phyloP scores from a whole-genome alignment of 2,888 invertebrate species.

The Agrotis ipsilon region DNA sequence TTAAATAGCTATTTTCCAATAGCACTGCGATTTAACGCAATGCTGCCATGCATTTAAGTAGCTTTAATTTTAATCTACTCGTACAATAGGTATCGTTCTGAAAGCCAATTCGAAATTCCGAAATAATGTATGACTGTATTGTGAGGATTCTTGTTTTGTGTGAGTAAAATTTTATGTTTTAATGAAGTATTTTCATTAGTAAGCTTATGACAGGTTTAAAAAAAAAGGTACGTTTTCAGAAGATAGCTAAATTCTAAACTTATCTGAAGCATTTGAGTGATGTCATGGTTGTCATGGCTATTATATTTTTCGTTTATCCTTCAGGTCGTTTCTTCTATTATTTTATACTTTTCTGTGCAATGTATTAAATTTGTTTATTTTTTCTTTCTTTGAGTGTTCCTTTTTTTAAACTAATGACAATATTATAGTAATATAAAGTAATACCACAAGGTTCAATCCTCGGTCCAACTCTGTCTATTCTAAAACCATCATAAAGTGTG shows the following conservation, averaged over 20 bases:
- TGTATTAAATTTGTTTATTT: too few species aligned
- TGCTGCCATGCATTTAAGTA: conserved; percentile 31
- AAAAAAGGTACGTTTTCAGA: too few species aligned
- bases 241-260: background rate
- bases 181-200: background rate
- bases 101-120: background rate
- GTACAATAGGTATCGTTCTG: conserved; percentile 1
- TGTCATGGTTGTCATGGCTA: background rate
- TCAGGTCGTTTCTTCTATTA: background rate
- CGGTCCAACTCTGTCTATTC: background rate
- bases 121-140: background rate
- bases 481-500: background rate
- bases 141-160: background rate
- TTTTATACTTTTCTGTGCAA: background rate
- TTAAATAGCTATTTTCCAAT: conserved; percentile 39
- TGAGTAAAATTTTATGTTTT: background rate
- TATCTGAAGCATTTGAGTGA: background rate
- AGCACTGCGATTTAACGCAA: conserved; percentile 33
- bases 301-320: background rate
- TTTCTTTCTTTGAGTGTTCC: too few species aligned
- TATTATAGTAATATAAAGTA: background rate
- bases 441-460: background rate
- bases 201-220: background rate
- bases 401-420: background rate
- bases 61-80: conserved; percentile 43